phyloP scores from a whole-genome alignment of 2,888 invertebrate species.

The Diloba caeruleocephala region DNA sequence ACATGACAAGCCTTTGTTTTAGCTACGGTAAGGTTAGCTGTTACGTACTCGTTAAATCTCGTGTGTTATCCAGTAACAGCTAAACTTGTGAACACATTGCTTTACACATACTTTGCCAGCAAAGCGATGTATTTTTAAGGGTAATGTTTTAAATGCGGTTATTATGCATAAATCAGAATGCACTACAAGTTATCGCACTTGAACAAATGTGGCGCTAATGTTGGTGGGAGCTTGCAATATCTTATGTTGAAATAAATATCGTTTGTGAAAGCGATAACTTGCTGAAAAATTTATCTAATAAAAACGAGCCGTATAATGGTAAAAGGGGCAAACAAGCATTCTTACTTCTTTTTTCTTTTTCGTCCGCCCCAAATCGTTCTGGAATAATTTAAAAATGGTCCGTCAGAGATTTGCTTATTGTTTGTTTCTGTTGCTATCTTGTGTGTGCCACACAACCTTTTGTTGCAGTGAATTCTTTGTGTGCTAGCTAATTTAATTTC shows the following conservation, averaged over 20 bases:
- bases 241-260: constrained; percentile 71
- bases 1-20: constrained; percentile 78
- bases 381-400: constrained; percentile 90
- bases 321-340: constrained; percentile 91
- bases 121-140: constrained; percentile 86
- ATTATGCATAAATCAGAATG: constrained; percentile 81
- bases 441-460: constrained; percentile 56
- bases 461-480: constrained; percentile 54
- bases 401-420: constrained; percentile 71
- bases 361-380: constrained; percentile 98
- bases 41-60: constrained; percentile 54
- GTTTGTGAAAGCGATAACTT: constrained; percentile 86
- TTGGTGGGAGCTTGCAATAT: constrained; percentile 63
- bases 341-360: constrained; percentile 99
- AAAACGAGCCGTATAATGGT: constrained; percentile 87
- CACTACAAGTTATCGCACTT: constrained; percentile 86
- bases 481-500: constrained; percentile 48
- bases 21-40: constrained; percentile 79
- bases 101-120: constrained; percentile 75
- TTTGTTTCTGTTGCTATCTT: constrained; percentile 46
- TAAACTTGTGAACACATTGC: constrained; percentile 73
- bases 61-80: constrained; percentile 67
- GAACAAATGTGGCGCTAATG: constrained; percentile 74
- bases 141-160: constrained; percentile 81
- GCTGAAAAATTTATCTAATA: constrained; percentile 82